Conservation (phyloP, 1,140 invertebrate species). For the Trichonephila clavipes region DNA sequence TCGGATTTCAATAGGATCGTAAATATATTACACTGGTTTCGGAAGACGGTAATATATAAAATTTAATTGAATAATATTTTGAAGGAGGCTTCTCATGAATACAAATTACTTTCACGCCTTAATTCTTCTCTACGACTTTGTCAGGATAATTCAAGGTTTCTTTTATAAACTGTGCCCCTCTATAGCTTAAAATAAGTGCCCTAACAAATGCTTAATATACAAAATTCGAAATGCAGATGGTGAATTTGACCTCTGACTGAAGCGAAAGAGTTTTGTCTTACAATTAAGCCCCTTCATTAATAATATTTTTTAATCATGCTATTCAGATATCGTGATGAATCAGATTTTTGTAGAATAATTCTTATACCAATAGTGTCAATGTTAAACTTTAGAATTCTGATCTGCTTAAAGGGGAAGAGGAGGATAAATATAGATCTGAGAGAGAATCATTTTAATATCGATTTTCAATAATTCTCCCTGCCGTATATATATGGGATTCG, state of each 20-base stretch:
- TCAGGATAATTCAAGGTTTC: not conserved
- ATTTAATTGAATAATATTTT: constrained; percentile 13
- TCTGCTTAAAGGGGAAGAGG: too few relatives aligned
- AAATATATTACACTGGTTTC: not conserved
- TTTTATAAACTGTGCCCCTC: not conserved
- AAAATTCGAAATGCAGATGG: not conserved
- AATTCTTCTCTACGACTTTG: not conserved
- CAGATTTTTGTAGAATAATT: too few relatives aligned
- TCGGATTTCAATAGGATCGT: not conserved
- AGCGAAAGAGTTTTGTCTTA: not conserved
- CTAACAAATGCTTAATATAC: not conserved
- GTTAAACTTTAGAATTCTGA: too few relatives aligned
- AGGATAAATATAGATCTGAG: too few relatives aligned
- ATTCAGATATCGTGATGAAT: too few relatives aligned
- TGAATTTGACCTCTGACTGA: not conserved
- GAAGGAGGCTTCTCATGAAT: constrained; percentile 7
- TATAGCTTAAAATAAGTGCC: not conserved
- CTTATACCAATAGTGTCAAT: too few relatives aligned
- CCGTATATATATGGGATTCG: too few relatives aligned
- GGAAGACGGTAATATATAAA: not conserved
- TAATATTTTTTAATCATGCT: not conserved
- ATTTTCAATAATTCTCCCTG: too few relatives aligned
- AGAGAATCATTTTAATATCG: too few relatives aligned
- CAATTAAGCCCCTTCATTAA: not conserved
- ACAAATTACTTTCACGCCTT: not conserved